phyloP scores from a whole-genome alignment of 2,113 vertebrate species.

The Oreamnos americanus region DNA sequence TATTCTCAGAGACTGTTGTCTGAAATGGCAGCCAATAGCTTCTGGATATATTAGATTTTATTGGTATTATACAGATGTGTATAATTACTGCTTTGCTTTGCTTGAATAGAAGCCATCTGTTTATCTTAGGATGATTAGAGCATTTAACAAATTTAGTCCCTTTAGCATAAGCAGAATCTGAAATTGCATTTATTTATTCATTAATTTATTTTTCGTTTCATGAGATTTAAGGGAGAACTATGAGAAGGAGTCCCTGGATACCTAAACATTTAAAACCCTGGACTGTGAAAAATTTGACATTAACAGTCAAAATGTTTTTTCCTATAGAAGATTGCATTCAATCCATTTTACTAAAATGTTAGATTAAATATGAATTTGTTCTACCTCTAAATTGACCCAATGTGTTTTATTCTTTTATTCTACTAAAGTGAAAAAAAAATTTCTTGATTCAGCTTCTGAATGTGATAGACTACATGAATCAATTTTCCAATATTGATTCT shows the following conservation, averaged over 20 bases:
- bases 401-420: not conserved
- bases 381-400: not conserved
- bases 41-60: slow-evolving; percentile 72
- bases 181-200: slow-evolving; percentile 36
- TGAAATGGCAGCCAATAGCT: slow-evolving; percentile 76
- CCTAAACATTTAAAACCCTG: not conserved
- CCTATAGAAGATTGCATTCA: not conserved
- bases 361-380: not conserved
- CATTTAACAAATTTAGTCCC: slow-evolving; percentile 74
- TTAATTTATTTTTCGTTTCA: slow-evolving; percentile 8
- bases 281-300: not conserved
- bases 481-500: not conserved
- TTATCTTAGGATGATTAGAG: slow-evolving; percentile 74
- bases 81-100: slow-evolving; percentile 78
- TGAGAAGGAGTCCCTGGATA: not conserved
- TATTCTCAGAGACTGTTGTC: slow-evolving; percentile 66
- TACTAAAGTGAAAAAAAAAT: not conserved
- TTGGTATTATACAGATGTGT: slow-evolving; percentile 80
- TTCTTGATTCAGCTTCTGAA: not conserved
- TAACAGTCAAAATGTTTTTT: not conserved
- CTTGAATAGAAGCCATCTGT: slow-evolving; percentile 81
- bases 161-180: slow-evolving; percentile 42
- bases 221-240: not conserved
- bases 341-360: not conserved
- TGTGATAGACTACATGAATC: not conserved